A percentile compares a stretch with the other conserved stretches of the same genome.
Evolutionary conservation across 2,888 invertebrate species (phyloP).

Genomic region (Disparrhopalites patrizii): DNA sequence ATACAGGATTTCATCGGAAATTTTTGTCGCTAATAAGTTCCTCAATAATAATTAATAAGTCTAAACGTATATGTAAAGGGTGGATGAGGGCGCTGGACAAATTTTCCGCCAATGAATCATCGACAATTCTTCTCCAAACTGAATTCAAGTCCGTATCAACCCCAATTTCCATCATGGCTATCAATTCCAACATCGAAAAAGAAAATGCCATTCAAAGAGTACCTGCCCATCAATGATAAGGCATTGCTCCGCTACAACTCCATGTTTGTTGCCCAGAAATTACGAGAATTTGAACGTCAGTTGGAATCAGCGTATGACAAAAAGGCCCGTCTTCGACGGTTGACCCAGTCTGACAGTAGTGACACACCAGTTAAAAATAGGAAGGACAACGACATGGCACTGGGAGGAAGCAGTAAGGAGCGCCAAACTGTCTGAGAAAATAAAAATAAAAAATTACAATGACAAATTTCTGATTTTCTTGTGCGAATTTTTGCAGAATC

Average conservation of each 20-base stretch:
- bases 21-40: no score
- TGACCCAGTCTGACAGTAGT: no score
- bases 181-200: neutral
- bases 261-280: neutral
- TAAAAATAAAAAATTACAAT: no score
- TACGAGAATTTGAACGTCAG: neutral
- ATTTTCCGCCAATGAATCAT: neutral
- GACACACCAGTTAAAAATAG: no score
- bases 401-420: no score
- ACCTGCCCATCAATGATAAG: neutral
- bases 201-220: neutral
- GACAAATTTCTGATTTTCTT: no score
- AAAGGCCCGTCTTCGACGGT: neutral
- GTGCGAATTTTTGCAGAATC: no score
- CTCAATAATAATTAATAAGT: no score
- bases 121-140: neutral
- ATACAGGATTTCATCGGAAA: no score
- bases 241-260: neutral
- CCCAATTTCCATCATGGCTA: neutral
- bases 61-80: no score
- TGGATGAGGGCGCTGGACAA: neutral
- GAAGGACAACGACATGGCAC: no score
- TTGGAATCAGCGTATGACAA: neutral
- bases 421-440: no score
- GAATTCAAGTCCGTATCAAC: neutral